Base-by-base conservation (phyloP, 2,113 vertebrate species). In the Propithecus coquereli region DNA sequence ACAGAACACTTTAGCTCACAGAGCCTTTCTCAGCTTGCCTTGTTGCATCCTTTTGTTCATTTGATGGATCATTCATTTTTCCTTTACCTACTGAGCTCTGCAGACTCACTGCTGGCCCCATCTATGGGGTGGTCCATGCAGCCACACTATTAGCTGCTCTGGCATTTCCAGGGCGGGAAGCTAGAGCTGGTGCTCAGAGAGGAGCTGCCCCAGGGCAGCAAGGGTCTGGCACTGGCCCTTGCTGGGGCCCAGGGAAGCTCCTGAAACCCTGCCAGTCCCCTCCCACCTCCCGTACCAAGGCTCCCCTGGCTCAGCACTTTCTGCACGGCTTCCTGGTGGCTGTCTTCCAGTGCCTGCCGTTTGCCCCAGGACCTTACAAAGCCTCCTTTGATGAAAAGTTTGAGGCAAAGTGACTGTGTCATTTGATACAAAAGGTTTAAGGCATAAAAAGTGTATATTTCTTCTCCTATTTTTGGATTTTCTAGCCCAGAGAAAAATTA, bases 381-480 rank as follows among this genome's bases (percentile, higher is more conserved):
- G 93, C 34, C 86, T 45, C 83, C 94, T 97, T 98, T 98, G 89
- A 96, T 63, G 93, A 95, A 83, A 95, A 93, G 74, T 95, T 95
- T 73, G 63, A 87, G 84, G 87, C 65, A 76, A 93, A 96, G 89
- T 52, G 91, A 95, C 93, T 92, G 87, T 91, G 94, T 96, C 94
- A 94, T 94, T 95, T 96, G 94, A 96, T 87, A 92, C 84, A 90
- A 93, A 80, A 98, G 82, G 71, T 81, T 94, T 14, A 32, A 70
- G 76, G 57, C 81, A 77, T 73, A 68, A 89, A 91, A 81, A 95
- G 52, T 84, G 20, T 65, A 77, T 70, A 43, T 96, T 96, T 94
- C 59, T 97, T 95, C 52, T 96, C 45, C 68, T 96, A 54, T 76
- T 97, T 95, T 82, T 59, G 88, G 91, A 37, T 96, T 96, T 95